Evolutionary conservation across 2,888 invertebrate genomes (phyloP), one percentile per base, ranked within the genome.

Genomic region (Drosophila barbarae): DNA sequence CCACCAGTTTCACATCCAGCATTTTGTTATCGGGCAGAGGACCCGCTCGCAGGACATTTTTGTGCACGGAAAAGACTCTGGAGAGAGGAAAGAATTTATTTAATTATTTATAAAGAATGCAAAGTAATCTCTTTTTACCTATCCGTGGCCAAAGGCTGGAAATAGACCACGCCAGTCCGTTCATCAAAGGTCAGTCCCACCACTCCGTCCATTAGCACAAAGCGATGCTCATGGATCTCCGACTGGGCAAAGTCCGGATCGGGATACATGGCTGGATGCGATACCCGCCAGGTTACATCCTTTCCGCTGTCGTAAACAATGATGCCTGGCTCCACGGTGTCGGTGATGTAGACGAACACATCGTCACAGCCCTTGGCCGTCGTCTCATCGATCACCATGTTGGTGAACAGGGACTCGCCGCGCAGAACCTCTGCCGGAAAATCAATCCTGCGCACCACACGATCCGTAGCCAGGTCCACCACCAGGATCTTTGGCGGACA

Each of bases 191-290:
- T 90, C 49, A 94, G 72, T 0, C 94, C 94, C 1, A 94, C 92
- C 51, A 94, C 88, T 3, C 94, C 94, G 81, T 94, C 94, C 91
- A 93, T 92, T 3, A 94, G 87, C 13, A 93, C 92, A 78, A 94
- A 94, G 1, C 89, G 90, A 63, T 92, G 91, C 0, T 92, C 93
- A 9, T 92, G 92, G 67, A 96, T 94, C 89, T 92, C 92, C 71
- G 94, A 94, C 74, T 93, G 93, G 0, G 94, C 93, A 73, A 93
- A 92, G 88, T 95, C 94, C 0, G 96, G 95, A 90, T 96, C 93
- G 0, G 96, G 96, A 88, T 94, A 95, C 95, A 96, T 96, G 47
- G 94, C 92, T 0, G 95, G 94, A 88, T 96, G 95, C 28, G 93
- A 91, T 3, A 95, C 90, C 49, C 96, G 91, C 95, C 96, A 96